These are phyloP conservation scores for Paramuricea clavata DNA, from an alignment of 92 coral and sea anemone genomes.

Conservation along the genomic window DNA sequence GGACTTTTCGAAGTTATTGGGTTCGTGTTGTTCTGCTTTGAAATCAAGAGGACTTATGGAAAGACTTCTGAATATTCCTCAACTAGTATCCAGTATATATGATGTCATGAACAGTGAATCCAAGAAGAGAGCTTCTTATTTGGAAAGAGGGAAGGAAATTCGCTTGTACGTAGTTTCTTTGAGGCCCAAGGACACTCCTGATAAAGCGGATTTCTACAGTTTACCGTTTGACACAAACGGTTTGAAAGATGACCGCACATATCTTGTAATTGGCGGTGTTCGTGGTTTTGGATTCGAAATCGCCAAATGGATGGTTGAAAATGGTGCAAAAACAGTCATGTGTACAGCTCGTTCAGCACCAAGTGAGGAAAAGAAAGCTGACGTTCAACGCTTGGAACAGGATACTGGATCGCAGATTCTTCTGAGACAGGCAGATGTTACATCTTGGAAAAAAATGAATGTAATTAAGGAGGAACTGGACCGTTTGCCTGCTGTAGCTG, in stretches of 20 bases:
- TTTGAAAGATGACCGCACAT: conserved; percentile 65
- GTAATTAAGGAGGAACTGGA: conserved; percentile 47
- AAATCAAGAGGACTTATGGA: conserved; percentile 47
- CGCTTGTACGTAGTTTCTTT: background rate
- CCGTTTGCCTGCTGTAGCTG: conserved; percentile 71
- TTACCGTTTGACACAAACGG: conserved; percentile 44
- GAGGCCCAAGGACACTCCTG: background rate
- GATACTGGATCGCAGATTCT: conserved; percentile 58
- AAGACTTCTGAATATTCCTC: conserved; percentile 43
- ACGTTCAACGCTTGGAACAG: conserved; percentile 58
- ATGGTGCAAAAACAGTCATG: conserved; percentile 73
- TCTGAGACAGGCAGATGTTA: conserved; percentile 74
- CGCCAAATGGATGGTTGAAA: conserved; percentile 76
- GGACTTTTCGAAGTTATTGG: conserved; percentile 50
- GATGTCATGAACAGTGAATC: conserved; percentile 14
- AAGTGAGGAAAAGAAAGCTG: conserved; percentile 51
- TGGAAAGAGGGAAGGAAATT: background rate
- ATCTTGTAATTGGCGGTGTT: conserved; percentile 75
- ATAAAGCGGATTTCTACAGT: background rate
- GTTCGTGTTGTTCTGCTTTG: conserved; percentile 38
- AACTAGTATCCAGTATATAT: conserved; percentile 44
- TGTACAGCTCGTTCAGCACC: conserved; percentile 74
- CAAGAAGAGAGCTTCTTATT: background rate
- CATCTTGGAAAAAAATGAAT: conserved; percentile 73
- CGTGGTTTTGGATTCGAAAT: conserved; percentile 79